Evolutionary conservation across 2,797 vertebrate species (phyloP).

Genomic region (Leucoraja ocellata): DNA sequence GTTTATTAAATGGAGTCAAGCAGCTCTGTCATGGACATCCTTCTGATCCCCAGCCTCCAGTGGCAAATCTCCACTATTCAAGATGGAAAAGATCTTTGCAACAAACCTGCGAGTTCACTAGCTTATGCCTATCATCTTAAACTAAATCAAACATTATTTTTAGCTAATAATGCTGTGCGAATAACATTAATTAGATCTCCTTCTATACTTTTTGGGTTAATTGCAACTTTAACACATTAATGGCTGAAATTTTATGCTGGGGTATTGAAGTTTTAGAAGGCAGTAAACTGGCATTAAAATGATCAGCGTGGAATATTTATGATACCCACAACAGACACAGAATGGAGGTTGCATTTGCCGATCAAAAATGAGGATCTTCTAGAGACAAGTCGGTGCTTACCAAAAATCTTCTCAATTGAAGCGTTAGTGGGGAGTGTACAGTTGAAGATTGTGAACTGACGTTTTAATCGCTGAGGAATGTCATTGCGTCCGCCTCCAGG

Average conservation of each 20-base stretch:
- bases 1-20: no score
- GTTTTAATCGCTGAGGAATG: constrained; percentile 64
- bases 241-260: background rate
- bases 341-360: background rate
- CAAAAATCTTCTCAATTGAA: constrained; percentile 67
- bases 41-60: no score
- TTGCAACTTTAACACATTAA: background rate
- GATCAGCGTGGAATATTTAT: background rate
- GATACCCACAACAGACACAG: background rate
- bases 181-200: background rate
- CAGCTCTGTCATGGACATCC: no score
- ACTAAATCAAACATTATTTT: background rate
- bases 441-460: constrained; percentile 63
- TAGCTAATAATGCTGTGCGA: background rate
- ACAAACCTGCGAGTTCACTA: background rate
- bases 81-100: no score
- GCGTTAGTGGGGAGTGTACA: constrained; percentile 60
- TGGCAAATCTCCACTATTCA: no score
- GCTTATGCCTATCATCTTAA: background rate
- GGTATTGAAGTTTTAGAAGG: background rate
- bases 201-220: background rate
- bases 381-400: constrained; percentile 45
- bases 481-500: constrained; percentile 65
- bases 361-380: background rate
- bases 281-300: background rate